These are phyloP conservation scores for Allophyes oxyacanthae DNA, from an alignment of 2,888 invertebrate genomes.

Conservation along the genomic window DNA sequence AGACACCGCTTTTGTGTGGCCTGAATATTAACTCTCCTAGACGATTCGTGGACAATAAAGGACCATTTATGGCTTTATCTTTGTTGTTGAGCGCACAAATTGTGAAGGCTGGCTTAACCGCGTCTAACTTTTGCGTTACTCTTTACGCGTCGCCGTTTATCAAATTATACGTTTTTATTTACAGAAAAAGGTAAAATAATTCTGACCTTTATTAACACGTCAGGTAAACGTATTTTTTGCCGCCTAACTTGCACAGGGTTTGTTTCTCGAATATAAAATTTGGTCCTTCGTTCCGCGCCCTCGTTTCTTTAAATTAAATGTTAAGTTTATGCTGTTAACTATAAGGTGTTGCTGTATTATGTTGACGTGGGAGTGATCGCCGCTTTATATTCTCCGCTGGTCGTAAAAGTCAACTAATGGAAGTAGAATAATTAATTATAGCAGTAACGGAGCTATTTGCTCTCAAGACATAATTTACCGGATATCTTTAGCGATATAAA, in stretches of 20 bases:
- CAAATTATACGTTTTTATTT: slow-evolving; percentile 45
- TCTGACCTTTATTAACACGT: slow-evolving; percentile 18
- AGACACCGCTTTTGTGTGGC: slow-evolving; percentile 19
- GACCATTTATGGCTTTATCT: slow-evolving; percentile 23
- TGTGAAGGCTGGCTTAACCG: slow-evolving; percentile 21
- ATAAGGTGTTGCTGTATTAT: slow-evolving; percentile 29
- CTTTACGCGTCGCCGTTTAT: slow-evolving; percentile 34
- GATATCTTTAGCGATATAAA: no score
- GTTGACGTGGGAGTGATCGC: slow-evolving; percentile 21
- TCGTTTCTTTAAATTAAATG: slow-evolving; percentile 37
- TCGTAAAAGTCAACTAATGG: slow-evolving; percentile 32
- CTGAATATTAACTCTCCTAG: slow-evolving; percentile 33
- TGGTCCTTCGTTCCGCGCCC: background rate
- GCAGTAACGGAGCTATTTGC: slow-evolving; percentile 11
- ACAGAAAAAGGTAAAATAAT: slow-evolving; percentile 23
- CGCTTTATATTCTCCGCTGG: slow-evolving; percentile 42
- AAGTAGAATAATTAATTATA: slow-evolving; percentile 17
- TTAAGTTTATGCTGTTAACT: slow-evolving; percentile 41
- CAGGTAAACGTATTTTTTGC: slow-evolving; percentile 34
- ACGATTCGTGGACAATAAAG: slow-evolving; percentile 17
- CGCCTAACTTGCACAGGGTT: background rate
- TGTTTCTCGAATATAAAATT: slow-evolving; percentile 18
- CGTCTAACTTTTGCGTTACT: slow-evolving; percentile 24
- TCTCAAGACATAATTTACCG: slow-evolving; percentile 6
- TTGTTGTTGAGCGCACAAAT: slow-evolving; percentile 23